These are phyloP conservation scores for Nematolebias whitei DNA, from an alignment of 2,113 vertebrate genomes.

Conservation along the genomic window DNA sequence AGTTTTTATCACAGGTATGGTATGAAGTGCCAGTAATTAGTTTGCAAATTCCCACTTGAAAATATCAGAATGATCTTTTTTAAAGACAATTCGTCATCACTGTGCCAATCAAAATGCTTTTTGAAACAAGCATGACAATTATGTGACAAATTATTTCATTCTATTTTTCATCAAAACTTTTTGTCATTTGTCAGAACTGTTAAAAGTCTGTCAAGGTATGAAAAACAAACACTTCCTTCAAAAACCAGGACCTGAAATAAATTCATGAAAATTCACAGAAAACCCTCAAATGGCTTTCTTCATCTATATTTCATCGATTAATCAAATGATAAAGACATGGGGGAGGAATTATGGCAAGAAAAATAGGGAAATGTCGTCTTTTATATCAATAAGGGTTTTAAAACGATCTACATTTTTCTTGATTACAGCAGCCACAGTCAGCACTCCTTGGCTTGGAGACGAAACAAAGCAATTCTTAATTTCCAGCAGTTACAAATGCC, in stretches of 20 bases:
- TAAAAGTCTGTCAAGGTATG: no score
- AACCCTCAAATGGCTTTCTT: constrained; percentile 42
- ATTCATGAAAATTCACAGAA: constrained; percentile 13
- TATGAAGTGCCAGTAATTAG: no score
- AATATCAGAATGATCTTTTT: no score
- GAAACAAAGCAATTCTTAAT: constrained; percentile 88
- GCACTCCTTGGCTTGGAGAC: constrained; percentile 84
- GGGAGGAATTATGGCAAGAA: constrained; percentile 49
- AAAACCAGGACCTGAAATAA: neutral
- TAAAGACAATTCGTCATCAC: no score
- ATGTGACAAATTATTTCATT: no score
- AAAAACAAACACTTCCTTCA: neutral
- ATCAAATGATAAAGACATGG: constrained; percentile 61
- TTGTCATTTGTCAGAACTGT: neutral
- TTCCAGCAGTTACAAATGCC: constrained; percentile 84
- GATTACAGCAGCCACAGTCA: constrained; percentile 83
- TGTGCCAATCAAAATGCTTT: constrained; percentile 2
- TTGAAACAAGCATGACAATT: neutral
- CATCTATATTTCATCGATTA: constrained; percentile 46
- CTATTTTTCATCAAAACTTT: no score
- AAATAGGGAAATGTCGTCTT: constrained; percentile 40
- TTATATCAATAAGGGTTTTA: constrained; percentile 74
- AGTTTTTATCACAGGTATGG: no score
- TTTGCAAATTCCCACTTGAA: no score
- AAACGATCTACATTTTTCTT: constrained; percentile 71